phyloP scores from a whole-genome alignment of 2,797 vertebrate genomes.

The Gila robusta region DNA sequence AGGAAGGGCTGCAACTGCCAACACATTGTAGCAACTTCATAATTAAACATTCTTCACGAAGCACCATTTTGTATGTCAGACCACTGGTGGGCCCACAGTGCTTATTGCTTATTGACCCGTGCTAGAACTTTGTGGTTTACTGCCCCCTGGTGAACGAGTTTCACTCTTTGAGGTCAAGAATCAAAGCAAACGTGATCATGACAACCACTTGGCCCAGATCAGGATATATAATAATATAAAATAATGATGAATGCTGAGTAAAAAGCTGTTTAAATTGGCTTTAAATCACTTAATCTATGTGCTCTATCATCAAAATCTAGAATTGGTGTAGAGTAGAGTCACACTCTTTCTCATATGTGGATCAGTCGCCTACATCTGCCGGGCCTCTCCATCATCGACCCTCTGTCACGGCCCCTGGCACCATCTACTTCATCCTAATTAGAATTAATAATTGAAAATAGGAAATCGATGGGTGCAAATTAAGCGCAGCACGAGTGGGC shows the following conservation, averaged over 20 bases:
- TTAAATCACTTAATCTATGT: constrained; percentile 16
- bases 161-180: not conserved
- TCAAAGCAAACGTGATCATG: not conserved
- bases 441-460: constrained; percentile 99
- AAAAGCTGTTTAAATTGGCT: constrained; percentile 2
- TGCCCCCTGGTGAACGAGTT: constrained; percentile 54
- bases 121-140: constrained; percentile 30
- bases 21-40: constrained; percentile 58
- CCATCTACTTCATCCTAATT: constrained; percentile 96
- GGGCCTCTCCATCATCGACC: constrained; percentile 84
- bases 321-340: not conserved
- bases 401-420: constrained; percentile 81
- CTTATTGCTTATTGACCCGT: constrained; percentile 1
- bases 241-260: not conserved
- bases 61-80: constrained; percentile 13
- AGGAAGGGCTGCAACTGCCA: not conserved
- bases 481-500: constrained; percentile 82
- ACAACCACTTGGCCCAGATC: not conserved
- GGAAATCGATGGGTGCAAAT: constrained; percentile 98
- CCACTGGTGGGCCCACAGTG: not conserved
- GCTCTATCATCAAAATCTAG: constrained; percentile 15
- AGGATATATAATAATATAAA: not conserved
- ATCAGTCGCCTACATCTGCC: constrained; percentile 80
- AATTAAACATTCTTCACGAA: constrained; percentile 77
- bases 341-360: constrained; percentile 70